A percentile compares a stretch with the other conserved stretches of the same genome.
Conservation (phyloP, 2,888 invertebrate species). For the Drosophila paracracens region DNA sequence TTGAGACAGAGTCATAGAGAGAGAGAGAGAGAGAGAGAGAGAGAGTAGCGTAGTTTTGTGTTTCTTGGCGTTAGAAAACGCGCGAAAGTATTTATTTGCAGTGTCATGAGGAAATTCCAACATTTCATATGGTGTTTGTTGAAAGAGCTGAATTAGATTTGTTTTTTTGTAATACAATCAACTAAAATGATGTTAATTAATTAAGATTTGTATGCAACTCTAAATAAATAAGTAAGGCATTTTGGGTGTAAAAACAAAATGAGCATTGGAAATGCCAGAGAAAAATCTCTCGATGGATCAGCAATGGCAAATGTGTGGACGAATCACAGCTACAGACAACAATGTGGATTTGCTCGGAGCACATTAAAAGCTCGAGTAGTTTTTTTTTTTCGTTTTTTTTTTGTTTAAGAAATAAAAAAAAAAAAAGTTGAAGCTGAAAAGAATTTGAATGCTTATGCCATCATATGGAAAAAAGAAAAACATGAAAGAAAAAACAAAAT, state of each 20-base stretch:
- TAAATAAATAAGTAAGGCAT: neutral
- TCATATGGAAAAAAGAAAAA: neutral
- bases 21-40: constrained; percentile 5
- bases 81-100: constrained; percentile 54
- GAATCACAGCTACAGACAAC: neutral
- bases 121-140: constrained; percentile 83
- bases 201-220: neutral
- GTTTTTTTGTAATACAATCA: constrained; percentile 53
- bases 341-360: neutral
- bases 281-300: constrained; percentile 1
- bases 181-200: constrained; percentile 28
- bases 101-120: constrained; percentile 81
- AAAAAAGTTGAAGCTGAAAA: neutral
- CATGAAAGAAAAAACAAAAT: neutral
- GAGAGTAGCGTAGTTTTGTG: constrained; percentile 54
- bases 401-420: neutral
- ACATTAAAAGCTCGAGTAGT: neutral
- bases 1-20: constrained; percentile 9
- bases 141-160: constrained; percentile 84
- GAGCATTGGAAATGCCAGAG: neutral
- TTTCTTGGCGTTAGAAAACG: constrained; percentile 58
- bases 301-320: neutral
- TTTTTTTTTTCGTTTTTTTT: neutral
- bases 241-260: neutral
- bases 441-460: constrained; percentile 1